Conservation (phyloP, 1,140 invertebrate species). For the Chelonus insularis region DNA sequence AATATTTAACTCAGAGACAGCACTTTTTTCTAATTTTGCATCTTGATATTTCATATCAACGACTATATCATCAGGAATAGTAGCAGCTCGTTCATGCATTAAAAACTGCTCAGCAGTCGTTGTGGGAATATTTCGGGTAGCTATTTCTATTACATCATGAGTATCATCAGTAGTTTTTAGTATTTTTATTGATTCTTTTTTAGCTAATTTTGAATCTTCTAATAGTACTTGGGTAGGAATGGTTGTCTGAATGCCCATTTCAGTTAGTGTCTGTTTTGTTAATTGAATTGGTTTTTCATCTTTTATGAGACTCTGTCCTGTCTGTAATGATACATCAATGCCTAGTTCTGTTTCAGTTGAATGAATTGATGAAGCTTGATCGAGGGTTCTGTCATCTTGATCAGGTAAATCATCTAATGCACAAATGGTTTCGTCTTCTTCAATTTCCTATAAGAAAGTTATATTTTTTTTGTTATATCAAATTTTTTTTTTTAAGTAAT, state of each 20-base stretch:
- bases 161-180: constrained; percentile 68
- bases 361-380: constrained; percentile 49
- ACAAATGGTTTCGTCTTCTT: constrained; percentile 38
- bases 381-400: constrained; percentile 47
- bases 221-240: constrained; percentile 32
- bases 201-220: constrained; percentile 29
- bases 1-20: constrained; percentile 67
- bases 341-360: constrained; percentile 46
- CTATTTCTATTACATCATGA: constrained; percentile 78
- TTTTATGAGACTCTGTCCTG: constrained; percentile 50
- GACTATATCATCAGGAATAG: constrained; percentile 60
- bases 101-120: constrained; percentile 51
- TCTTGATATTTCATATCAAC: constrained; percentile 76
- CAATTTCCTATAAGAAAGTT: constrained; percentile 39
- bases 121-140: constrained; percentile 65
- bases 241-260: too few relatives aligned
- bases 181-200: constrained; percentile 70
- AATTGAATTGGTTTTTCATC: constrained; percentile 40
- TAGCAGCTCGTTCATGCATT: constrained; percentile 15
- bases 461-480: not conserved
- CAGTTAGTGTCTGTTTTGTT: constrained; percentile 42
- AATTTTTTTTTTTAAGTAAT: not conserved
- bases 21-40: constrained; percentile 54
- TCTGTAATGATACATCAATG: constrained; percentile 55
- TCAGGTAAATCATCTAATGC: constrained; percentile 37